Evolutionary conservation across 2,888 invertebrate species (phyloP).

Genomic region (Microctonus brassicae): DNA sequence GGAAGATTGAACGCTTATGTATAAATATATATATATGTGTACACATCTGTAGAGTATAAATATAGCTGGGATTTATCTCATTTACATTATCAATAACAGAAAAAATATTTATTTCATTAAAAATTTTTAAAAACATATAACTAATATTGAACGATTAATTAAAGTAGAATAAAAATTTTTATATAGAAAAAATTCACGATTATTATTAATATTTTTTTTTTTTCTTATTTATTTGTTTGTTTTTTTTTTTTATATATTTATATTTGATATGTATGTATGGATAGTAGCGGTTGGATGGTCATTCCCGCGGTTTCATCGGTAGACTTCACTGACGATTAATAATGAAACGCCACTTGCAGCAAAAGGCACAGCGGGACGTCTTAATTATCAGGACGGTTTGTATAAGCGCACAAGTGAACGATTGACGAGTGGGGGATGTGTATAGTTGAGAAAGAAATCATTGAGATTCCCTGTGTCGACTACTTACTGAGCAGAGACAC

Average conservation of each 20-base stretch:
- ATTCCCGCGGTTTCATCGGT: constrained; percentile 29
- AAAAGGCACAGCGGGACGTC: constrained; percentile 42
- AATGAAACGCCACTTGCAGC: constrained; percentile 32
- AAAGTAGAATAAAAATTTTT: no score
- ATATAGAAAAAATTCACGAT: no score
- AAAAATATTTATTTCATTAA: neutral
- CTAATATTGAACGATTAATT: no score
- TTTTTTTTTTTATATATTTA: neutral
- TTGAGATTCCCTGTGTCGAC: constrained; percentile 24
- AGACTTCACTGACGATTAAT: constrained; percentile 32
- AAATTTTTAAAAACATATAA: neutral
- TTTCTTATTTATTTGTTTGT: neutral
- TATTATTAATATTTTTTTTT: no score
- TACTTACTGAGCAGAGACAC: constrained; percentile 11
- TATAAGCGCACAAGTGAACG: constrained; percentile 20
- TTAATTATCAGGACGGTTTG: constrained; percentile 39
- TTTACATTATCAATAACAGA: neutral
- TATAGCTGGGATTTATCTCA: no score
- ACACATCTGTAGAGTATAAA: no score
- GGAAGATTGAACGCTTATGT: constrained; percentile 30
- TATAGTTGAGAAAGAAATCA: constrained; percentile 19
- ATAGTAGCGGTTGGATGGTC: neutral
- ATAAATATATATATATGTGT: neutral
- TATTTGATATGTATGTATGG: neutral
- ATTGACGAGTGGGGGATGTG: constrained; percentile 24